Conservation (phyloP, 2,113 vertebrate genomes). For the Zapus hudsonius region DNA sequence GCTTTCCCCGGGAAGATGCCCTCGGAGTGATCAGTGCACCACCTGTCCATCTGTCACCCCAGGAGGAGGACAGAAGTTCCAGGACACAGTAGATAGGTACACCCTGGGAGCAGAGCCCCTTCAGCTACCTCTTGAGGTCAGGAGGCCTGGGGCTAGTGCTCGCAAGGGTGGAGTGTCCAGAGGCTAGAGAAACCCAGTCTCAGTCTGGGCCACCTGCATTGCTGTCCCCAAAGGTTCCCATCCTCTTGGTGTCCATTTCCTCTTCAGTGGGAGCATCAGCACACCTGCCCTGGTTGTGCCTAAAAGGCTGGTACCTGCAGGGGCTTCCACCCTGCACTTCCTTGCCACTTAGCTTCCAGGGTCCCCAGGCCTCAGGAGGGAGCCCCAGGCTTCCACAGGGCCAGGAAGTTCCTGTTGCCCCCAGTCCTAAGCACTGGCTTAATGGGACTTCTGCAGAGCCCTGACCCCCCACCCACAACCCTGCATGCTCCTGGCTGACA, state of each 20-base stretch:
- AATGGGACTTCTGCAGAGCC: rapidly evolving
- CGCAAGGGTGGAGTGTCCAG: too few relatives aligned
- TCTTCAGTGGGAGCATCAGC: neutral
- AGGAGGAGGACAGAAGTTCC: constrained; percentile 72
- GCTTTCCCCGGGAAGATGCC: constrained; percentile 61
- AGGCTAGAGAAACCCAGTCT: neutral
- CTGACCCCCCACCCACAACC: neutral
- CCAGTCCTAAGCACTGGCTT: neutral
- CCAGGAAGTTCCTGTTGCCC: neutral
- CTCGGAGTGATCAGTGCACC: constrained; percentile 72
- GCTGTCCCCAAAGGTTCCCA: neutral
- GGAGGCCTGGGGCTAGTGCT: too few relatives aligned
- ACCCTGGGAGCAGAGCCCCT: neutral
- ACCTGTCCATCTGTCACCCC: constrained; percentile 68
- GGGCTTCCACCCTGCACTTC: too few relatives aligned
- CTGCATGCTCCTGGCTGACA: neutral
- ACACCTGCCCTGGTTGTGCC: neutral
- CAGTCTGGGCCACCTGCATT: neutral
- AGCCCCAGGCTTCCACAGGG: neutral
- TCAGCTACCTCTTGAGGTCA: neutral
- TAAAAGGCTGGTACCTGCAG: neutral
- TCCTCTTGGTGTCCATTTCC: neutral
- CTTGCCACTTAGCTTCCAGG: neutral
- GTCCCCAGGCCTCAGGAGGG: too few relatives aligned
- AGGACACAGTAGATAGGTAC: neutral